Evolutionary conservation across 2,797 vertebrate species (phyloP).

Genomic region (Xyrichtys novacula): DNA sequence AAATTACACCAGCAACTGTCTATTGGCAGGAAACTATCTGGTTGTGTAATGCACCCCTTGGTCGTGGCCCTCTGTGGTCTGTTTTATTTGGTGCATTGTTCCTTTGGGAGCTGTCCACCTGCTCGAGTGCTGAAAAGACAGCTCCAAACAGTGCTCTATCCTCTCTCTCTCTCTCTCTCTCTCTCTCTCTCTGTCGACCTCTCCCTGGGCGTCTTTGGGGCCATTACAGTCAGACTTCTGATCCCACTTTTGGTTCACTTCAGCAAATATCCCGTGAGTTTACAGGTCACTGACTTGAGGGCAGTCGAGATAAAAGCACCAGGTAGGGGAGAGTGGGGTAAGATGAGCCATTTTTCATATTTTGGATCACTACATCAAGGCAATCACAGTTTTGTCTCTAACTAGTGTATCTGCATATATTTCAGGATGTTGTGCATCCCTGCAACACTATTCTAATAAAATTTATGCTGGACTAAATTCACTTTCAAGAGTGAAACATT

Average conservation of each 20-base stretch:
- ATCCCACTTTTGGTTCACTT: slow-evolving; percentile 15
- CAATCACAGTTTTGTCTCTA: too few relatives aligned
- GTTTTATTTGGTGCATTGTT: slow-evolving; percentile 29
- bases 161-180: background rate
- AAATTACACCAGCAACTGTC: too few relatives aligned
- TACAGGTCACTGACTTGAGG: slow-evolving; percentile 18
- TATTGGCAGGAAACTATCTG: too few relatives aligned
- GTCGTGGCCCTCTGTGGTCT: background rate
- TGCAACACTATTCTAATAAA: too few relatives aligned
- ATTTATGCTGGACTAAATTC: too few relatives aligned
- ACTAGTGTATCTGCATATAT: too few relatives aligned
- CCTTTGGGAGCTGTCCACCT: slow-evolving; percentile 51
- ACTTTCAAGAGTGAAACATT: too few relatives aligned
- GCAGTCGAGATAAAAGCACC: slow-evolving; percentile 21
- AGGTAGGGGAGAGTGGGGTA: too few relatives aligned
- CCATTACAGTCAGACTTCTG: background rate
- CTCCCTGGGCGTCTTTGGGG: background rate
- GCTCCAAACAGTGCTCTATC: background rate
- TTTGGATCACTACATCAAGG: too few relatives aligned
- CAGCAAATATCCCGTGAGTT: slow-evolving; percentile 13
- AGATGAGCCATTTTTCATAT: too few relatives aligned
- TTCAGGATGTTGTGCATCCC: too few relatives aligned
- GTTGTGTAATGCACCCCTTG: background rate
- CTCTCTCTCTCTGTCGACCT: background rate
- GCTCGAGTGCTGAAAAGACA: slow-evolving; percentile 41